phyloP scores from a whole-genome alignment of 2,888 invertebrate species.

The Napeogenes inachia region DNA sequence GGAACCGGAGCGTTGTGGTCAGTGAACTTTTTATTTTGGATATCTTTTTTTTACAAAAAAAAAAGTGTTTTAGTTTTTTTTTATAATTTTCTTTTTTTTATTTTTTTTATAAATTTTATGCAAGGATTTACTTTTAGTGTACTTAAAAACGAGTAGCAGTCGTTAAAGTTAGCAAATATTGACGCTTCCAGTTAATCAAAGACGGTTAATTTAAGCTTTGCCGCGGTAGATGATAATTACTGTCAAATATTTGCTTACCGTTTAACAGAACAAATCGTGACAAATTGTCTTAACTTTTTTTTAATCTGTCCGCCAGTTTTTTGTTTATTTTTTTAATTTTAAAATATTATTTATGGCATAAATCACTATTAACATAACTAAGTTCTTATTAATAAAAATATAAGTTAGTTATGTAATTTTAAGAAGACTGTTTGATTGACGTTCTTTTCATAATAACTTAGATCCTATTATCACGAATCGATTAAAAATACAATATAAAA shows the following conservation, averaged over 20 bases:
- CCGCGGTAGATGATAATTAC: neutral
- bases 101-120: neutral
- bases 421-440: too few relatives aligned
- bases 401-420: too few relatives aligned
- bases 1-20: slow-evolving; percentile 79
- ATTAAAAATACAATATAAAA: neutral
- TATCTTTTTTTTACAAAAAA: slow-evolving; percentile 4
- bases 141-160: neutral
- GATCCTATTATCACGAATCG: too few relatives aligned
- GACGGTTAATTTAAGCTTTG: neutral
- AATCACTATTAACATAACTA: too few relatives aligned
- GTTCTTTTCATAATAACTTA: too few relatives aligned
- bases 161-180: neutral
- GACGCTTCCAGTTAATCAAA: neutral
- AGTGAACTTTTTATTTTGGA: slow-evolving; percentile 53
- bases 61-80: neutral
- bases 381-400: too few relatives aligned
- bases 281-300: neutral
- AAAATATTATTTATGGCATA: too few relatives aligned
- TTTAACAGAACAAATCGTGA: neutral
- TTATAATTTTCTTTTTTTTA: neutral
- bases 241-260: slow-evolving; percentile 1
- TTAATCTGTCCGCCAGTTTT: too few relatives aligned
- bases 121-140: neutral
- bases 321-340: too few relatives aligned